phyloP scores from a whole-genome alignment of 2,797 vertebrate species.

The Meriones psammophilus region DNA sequence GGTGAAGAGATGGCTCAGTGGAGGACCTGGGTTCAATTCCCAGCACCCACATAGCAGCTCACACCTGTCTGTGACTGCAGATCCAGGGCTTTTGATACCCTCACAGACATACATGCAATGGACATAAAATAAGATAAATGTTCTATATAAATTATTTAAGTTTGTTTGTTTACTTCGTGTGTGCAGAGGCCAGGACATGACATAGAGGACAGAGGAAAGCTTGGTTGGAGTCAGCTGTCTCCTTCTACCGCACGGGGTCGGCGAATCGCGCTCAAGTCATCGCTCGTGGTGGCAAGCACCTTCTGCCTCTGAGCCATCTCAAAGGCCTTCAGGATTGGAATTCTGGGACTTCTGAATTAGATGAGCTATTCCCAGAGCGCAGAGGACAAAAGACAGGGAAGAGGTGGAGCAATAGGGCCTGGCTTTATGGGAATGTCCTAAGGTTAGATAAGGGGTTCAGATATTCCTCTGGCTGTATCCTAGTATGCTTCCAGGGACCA shows the following conservation, averaged over 20 bases:
- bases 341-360: constrained; percentile 8
- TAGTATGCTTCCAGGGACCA: not conserved
- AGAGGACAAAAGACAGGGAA: not conserved
- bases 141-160: not conserved
- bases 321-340: not conserved
- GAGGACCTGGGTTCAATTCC: not conserved
- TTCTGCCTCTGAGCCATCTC: not conserved
- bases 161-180: not conserved
- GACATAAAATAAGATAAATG: not conserved
- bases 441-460: not conserved
- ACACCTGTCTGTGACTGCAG: not conserved
- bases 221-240: not conserved
- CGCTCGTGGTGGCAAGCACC: not conserved
- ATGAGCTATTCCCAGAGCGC: not conserved
- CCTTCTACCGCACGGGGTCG: not conserved
- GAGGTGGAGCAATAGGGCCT: not conserved
- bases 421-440: not conserved
- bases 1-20: not conserved
- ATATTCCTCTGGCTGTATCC: not conserved
- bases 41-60: not conserved
- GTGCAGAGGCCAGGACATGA: not conserved
- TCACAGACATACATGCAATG: not conserved
- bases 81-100: not conserved
- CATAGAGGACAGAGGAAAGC: not conserved
- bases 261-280: not conserved